phyloP scores from a whole-genome alignment of 1,140 invertebrate species.

The Lordiphosa mommai region DNA sequence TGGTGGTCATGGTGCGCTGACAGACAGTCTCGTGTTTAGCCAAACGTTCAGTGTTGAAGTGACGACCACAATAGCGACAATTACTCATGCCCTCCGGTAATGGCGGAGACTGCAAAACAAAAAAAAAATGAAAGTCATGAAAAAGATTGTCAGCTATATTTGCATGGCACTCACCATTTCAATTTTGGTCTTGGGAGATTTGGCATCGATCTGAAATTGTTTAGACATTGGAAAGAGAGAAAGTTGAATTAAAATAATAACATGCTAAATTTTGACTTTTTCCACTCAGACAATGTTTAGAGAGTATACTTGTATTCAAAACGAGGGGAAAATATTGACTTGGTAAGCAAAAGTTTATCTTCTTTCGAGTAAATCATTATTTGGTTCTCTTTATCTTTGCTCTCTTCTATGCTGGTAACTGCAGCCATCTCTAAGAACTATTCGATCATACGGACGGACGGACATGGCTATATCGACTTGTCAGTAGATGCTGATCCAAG shows the following conservation, averaged over 20 bases:
- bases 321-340: no score
- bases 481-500: no score
- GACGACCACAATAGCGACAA: constrained; percentile 86
- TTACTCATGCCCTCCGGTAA: constrained; percentile 74
- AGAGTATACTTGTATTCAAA: no score
- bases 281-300: no score
- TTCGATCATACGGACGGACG: no score
- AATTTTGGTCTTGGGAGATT: constrained; percentile 50
- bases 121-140: neutral
- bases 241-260: neutral
- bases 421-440: no score
- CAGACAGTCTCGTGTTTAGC: constrained; percentile 91
- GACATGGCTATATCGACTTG: no score
- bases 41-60: constrained; percentile 90
- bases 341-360: no score
- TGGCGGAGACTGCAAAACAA: neutral
- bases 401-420: no score
- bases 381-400: no score
- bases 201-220: constrained; percentile 22
- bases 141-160: rapidly evolving
- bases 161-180: constrained; percentile 33
- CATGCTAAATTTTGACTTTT: neutral
- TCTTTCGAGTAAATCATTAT: no score
- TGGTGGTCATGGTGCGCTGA: constrained; percentile 86
- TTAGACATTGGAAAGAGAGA: neutral